Evolutionary conservation across 2,888 invertebrate genomes (phyloP).

Genomic region (Cordilura impudica): DNA sequence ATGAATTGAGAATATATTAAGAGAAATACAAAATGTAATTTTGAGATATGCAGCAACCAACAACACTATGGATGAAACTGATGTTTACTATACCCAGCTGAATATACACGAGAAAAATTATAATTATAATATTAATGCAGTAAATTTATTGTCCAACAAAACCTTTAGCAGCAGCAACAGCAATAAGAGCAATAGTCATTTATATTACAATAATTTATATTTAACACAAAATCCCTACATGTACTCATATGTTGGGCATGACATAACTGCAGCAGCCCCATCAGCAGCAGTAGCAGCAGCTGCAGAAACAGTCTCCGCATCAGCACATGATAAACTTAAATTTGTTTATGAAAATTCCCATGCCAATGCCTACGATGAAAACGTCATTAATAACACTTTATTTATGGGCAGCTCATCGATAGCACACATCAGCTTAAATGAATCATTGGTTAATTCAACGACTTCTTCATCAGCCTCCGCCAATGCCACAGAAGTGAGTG

Average conservation of each 20-base stretch:
- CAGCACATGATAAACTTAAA: slow-evolving; percentile 27
- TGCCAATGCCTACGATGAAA: slow-evolving; percentile 38
- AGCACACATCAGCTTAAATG: background rate
- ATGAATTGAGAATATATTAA: background rate
- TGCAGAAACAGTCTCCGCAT: slow-evolving; percentile 20
- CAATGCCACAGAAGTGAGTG: slow-evolving; percentile 19
- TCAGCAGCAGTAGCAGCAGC: slow-evolving; percentile 34
- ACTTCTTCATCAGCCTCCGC: slow-evolving; percentile 31
- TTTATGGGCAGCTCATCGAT: slow-evolving; percentile 29
- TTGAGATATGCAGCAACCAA: background rate
- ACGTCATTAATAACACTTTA: slow-evolving; percentile 40
- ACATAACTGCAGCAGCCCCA: slow-evolving; percentile 50
- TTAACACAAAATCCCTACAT: slow-evolving; percentile 25
- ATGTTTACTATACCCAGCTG: slow-evolving; percentile 22
- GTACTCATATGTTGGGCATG: slow-evolving; percentile 54
- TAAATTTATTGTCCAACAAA: background rate
- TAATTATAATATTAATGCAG: background rate
- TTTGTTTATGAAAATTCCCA: slow-evolving; percentile 41
- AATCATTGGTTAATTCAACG: slow-evolving; percentile 25
- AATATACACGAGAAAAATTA: slow-evolving; percentile 7
- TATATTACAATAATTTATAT: background rate
- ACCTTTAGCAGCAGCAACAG: background rate
- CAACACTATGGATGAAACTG: slow-evolving; percentile 46
- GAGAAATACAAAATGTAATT: slow-evolving; percentile 20
- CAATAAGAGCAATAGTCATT: background rate